Evolutionary conservation across 2,113 vertebrate species (phyloP).

Genomic region (Amphiprion percula): DNA sequence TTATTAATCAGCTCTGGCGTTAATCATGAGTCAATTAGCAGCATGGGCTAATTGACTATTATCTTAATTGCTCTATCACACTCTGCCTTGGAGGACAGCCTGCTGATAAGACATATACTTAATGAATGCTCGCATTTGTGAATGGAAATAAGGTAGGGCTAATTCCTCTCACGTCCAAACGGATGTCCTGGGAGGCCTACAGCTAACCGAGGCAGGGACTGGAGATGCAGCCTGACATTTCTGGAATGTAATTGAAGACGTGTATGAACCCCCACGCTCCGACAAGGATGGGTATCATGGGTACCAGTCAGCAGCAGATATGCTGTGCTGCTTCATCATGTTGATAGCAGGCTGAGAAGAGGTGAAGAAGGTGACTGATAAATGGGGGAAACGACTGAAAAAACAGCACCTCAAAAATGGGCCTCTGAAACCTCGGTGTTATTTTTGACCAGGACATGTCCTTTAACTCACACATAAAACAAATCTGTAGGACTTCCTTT

Average conservation of each 20-base stretch:
- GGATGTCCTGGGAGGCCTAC: constrained; percentile 27
- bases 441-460: no score
- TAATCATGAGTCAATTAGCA: constrained; percentile 68
- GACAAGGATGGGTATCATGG: constrained; percentile 36
- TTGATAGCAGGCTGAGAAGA: not conserved
- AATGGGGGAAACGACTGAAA: no score
- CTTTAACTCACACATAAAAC: no score
- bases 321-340: constrained; percentile 17
- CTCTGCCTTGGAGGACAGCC: constrained; percentile 25
- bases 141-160: constrained; percentile 13
- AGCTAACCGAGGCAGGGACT: constrained; percentile 13
- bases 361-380: no score
- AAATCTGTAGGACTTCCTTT: no score
- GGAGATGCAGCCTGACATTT: constrained; percentile 61
- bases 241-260: constrained; percentile 61
- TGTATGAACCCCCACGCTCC: constrained; percentile 46
- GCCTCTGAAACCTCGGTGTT: no score
- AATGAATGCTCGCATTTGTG: constrained; percentile 26
- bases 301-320: constrained; percentile 12
- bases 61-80: constrained; percentile 46
- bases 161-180: constrained; percentile 56
- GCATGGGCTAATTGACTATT: constrained; percentile 49
- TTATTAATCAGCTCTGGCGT: constrained; percentile 52
- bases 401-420: no score
- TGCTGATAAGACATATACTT: constrained; percentile 29